Percentiles rank a stretch among this genome's conserved stretches.
These are phyloP conservation scores for Pantherophis alleghaniensis DNA, from an alignment of 2,797 vertebrate species.

Conservation along the genomic window DNA sequence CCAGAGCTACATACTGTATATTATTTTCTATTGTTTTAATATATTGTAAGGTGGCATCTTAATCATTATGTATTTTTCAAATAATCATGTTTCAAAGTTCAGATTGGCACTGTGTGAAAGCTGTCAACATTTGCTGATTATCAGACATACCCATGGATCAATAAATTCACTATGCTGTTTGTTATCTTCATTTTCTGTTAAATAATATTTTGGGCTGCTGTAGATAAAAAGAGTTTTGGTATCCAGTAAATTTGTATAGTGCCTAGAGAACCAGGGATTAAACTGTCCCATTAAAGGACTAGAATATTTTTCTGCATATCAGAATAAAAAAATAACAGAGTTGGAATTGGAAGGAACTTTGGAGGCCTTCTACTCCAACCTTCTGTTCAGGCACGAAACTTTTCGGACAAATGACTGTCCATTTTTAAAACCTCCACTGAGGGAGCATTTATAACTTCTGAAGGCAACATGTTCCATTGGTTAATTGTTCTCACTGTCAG, in stretches of 20 bases:
- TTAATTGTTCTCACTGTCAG: background rate
- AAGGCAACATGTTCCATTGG: background rate
- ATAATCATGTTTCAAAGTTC: background rate
- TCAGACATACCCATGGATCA: background rate
- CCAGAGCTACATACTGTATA: background rate
- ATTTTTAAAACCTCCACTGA: background rate
- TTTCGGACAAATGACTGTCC: background rate
- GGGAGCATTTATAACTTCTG: background rate
- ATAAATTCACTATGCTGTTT: background rate
- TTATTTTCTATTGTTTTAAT: background rate
- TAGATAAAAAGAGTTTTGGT: background rate
- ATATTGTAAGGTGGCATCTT: background rate
- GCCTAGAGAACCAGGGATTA: background rate
- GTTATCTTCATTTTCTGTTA: background rate
- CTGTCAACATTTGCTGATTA: background rate
- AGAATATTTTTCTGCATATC: background rate
- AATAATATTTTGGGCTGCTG: background rate
- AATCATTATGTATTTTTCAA: background rate
- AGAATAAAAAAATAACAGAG: background rate
- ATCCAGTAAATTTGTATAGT: background rate
- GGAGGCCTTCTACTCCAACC: background rate
- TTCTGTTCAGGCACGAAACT: background rate
- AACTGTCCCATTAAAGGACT: background rate
- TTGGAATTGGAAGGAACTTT: background rate
- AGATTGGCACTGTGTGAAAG: background rate